Percentiles rank a stretch among this genome's conserved stretches.
These are phyloP conservation scores for Nomada ferruginata DNA, from an alignment of 2,888 invertebrate species.

Conservation along the genomic window DNA sequence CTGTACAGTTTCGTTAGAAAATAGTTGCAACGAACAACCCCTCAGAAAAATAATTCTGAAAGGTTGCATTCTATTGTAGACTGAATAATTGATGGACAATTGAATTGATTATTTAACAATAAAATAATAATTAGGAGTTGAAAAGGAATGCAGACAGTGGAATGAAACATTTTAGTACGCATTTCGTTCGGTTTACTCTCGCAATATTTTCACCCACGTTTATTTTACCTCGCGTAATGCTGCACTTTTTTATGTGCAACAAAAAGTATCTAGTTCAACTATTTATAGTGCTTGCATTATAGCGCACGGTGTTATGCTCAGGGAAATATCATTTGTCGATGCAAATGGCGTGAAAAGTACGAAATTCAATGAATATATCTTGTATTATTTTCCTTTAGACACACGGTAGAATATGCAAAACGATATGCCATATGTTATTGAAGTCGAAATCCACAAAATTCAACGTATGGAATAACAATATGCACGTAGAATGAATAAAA, in stretches of 20 bases:
- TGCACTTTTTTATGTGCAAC: conserved; percentile 45
- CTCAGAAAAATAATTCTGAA: too few relatives aligned
- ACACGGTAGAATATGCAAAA: neutral
- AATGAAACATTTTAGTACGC: neutral
- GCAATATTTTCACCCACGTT: conserved; percentile 37
- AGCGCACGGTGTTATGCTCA: conserved; percentile 27
- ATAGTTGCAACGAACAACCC: too few relatives aligned
- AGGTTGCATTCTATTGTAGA: too few relatives aligned
- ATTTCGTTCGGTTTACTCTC: conserved; percentile 7
- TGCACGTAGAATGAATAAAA: too few relatives aligned
- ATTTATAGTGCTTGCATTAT: conserved; percentile 56
- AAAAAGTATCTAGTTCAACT: conserved; percentile 65
- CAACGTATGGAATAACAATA: too few relatives aligned
- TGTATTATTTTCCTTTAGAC: too few relatives aligned
- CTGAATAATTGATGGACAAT: too few relatives aligned
- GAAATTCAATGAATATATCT: neutral
- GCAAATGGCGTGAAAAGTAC: conserved; percentile 6
- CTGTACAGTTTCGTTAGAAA: too few relatives aligned
- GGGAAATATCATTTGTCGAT: conserved; percentile 37
- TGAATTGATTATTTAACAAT: too few relatives aligned
- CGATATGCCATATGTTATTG: too few relatives aligned
- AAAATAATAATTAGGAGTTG: neutral
- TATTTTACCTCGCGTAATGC: conserved; percentile 23
- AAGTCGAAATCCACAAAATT: too few relatives aligned
- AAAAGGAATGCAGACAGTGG: neutral